Evolutionary conservation across 2,113 vertebrate species (phyloP).

Genomic region (Lonchura striata): DNA sequence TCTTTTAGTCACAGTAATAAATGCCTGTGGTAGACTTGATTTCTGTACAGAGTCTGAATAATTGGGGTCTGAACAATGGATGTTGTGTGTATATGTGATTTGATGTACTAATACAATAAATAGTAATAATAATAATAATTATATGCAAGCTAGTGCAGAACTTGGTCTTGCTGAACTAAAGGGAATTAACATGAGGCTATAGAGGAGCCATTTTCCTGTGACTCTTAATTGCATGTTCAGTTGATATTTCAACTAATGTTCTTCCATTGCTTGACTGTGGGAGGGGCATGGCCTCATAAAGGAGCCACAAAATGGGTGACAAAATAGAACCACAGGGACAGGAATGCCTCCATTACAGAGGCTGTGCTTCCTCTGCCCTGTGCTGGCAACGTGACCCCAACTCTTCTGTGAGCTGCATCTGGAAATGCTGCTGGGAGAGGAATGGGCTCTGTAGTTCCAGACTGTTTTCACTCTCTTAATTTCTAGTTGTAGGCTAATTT

Average conservation of each 20-base stretch:
- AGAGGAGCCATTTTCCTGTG: not conserved
- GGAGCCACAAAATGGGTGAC: not conserved
- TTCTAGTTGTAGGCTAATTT: not conserved
- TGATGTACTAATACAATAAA: not conserved
- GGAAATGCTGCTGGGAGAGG: not conserved
- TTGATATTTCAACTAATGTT: not conserved
- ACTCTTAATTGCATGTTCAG: not conserved
- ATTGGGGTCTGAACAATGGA: not conserved
- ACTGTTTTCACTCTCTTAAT: not conserved
- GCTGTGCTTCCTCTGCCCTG: not conserved
- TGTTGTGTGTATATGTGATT: not conserved
- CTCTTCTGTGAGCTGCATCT: not conserved
- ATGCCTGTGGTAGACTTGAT: not conserved
- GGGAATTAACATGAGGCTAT: not conserved
- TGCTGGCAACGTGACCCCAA: not conserved
- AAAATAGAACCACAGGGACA: not conserved
- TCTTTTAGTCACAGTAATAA: not conserved
- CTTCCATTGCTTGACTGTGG: not conserved
- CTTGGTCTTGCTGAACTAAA: not conserved
- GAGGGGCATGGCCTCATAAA: not conserved
- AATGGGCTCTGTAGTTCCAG: not conserved
- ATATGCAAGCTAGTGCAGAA: not conserved
- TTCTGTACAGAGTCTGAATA: not conserved
- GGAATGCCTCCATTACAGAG: not conserved
- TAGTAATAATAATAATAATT: not conserved